Base-by-base conservation (phyloP, 1,140 invertebrate species). In the Pectinophora gossypiella region DNA sequence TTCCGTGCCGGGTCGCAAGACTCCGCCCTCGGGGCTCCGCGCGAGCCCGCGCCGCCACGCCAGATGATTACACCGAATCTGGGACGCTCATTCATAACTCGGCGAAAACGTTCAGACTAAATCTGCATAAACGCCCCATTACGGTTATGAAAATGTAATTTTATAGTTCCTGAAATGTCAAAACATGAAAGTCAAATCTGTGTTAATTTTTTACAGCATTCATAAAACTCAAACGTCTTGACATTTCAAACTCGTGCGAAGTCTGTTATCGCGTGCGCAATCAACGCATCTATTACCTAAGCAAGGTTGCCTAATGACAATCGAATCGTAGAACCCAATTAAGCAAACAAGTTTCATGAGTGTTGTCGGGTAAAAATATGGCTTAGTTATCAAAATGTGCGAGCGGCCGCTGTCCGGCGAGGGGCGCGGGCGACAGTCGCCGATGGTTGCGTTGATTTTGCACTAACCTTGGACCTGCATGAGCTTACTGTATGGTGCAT, bases 121-220 rank as follows among this genome's bases (percentile, higher is more conserved):
- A 78, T 75, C 69, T 80, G 63, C 75, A 80, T 80, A 83, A 80
- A 72, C 64, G 72, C 53, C 58, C 59, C 52, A 68, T 70, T 61
- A 67, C 55, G 35, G 44, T 59, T 38, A 36, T 56, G 56, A 62
- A 72, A 72, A 62, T 72, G 44, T 62, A 58, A 61, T 59, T 60
- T 61, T 53, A 54, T 61, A 43, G 52, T 52, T 59, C 56, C 21
- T 59, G 35, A 43, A 57, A 32, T n/a, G n/a, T 32, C 27, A 12
- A 32, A 32, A 32, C n/a, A 32, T 32, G 27, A 32, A 32, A 32
- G 27, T n/a, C 9, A 12, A 32, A 32, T 32, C 27, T 9, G 9
- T 9, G 27, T 32, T 32, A n/a, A n/a, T n/a, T 32, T 32, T 32
- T 32, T 32, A 32, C 27, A n/a, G 27, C 27, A 32, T 32, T 32